A percentile compares a stretch with the other conserved stretches of the same genome.
These are phyloP conservation scores for Monopis laevigella DNA, from an alignment of 2,888 invertebrate species.

Conservation along the genomic window DNA sequence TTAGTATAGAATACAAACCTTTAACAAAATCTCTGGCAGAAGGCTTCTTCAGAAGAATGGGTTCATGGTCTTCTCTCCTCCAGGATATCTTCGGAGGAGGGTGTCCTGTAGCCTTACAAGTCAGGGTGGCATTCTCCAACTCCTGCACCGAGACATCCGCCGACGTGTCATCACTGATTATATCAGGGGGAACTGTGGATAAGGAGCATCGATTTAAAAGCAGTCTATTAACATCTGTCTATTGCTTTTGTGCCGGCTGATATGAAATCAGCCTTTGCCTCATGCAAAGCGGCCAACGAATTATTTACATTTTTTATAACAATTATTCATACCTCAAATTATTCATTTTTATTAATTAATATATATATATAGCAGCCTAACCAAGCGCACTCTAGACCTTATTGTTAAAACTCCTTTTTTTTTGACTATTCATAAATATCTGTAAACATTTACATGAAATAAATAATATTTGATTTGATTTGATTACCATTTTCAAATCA, in stretches of 20 bases:
- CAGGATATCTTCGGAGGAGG: constrained; percentile 85
- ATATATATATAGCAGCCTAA: too few relatives aligned
- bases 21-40: constrained; percentile 54
- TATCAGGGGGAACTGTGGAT: constrained; percentile 78
- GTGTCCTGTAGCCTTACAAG: constrained; percentile 84
- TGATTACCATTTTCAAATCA: too few relatives aligned
- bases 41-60: constrained; percentile 66
- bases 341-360: too few relatives aligned
- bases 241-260: not conserved
- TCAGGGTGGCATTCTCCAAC: constrained; percentile 83
- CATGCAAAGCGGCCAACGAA: too few relatives aligned
- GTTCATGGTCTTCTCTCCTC: constrained; percentile 80
- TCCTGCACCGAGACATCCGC: constrained; percentile 84
- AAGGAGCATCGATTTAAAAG: not conserved
- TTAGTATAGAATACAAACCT: constrained; percentile 28
- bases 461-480: too few relatives aligned
- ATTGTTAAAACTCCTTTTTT: too few relatives aligned
- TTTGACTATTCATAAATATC: too few relatives aligned
- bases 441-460: too few relatives aligned
- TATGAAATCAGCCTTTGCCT: too few relatives aligned
- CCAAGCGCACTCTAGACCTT: too few relatives aligned
- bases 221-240: not conserved
- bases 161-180: constrained; percentile 79
- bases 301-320: too few relatives aligned
- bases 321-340: too few relatives aligned